Base-by-base conservation (phyloP, 1,140 invertebrate species). In the Drosophila aff. region DNA sequence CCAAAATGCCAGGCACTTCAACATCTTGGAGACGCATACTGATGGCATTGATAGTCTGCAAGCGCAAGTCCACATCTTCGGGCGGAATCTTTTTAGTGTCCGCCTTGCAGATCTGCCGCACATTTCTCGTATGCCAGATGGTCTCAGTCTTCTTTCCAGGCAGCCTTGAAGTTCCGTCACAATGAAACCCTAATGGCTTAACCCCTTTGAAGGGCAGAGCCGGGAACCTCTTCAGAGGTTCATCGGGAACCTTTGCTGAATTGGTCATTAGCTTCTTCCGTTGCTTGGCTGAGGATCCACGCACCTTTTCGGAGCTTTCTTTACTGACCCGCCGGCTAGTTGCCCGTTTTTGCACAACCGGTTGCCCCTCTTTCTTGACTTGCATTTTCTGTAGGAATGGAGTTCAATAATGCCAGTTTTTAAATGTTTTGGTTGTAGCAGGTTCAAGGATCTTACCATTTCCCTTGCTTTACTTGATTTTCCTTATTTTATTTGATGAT, bases 11-110 rank as follows among this genome's bases (percentile, higher is more conserved):
- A 6, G 67, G 64, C 3, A 71, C 40, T 2, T 47, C 23, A 1
- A 68, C 8, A 36, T 13, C 64, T 2, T 52, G 16, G 3, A 71
- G 33, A 9, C 64, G 64, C 67, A 57, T 68, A 33, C 49, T 57
- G 18, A 71, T 68, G 6, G 40, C 33, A 18, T 71, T 36, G 13
- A 68, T 5, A 28, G 21, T 28, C 13, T 23, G 28, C 49, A n/a
- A 38, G 8, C n/a, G 33, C 2, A 23, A 23, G 23, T 64, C 8
- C 23, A 40, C 15, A 5, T 57, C 13, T 46, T 43, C 8, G 10
- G 15, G 5, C 1, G 4, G 16, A 23, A 16, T 18, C 16, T 33
- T 23, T 13, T 23, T 13, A 26, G 21, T 2, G 1, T 33, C 8
- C 10, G n/a, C 18, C 11, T 26, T 13, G 8, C 3, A 2, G 13